A percentile compares a stretch with the other conserved stretches of the same genome.
Evolutionary conservation across 1,140 invertebrate species (phyloP).

Genomic region (Caenorhabditis latens): DNA sequence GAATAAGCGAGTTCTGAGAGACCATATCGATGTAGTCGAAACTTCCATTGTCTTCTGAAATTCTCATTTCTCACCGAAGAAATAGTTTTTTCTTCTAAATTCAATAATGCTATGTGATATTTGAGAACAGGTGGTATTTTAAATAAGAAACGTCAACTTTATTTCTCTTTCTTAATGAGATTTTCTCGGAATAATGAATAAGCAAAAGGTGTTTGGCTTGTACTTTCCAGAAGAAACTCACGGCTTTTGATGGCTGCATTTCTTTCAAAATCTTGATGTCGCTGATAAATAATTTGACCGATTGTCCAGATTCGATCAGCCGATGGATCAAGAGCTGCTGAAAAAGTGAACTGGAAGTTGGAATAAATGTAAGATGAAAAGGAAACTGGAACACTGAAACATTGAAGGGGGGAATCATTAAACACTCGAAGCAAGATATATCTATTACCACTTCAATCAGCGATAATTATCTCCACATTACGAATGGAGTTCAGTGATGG

Average conservation of each 20-base stretch:
- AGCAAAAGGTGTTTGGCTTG: background rate
- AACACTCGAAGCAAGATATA: too few relatives aligned
- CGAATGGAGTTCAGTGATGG: too few relatives aligned
- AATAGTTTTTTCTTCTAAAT: background rate
- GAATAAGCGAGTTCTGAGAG: background rate
- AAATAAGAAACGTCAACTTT: background rate
- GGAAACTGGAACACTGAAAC: background rate
- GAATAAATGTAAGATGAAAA: background rate
- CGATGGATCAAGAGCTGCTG: conserved; percentile 13
- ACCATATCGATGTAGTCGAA: conserved; percentile 44
- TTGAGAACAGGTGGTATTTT: background rate
- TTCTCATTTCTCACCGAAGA: background rate
- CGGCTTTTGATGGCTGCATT: conserved; percentile 4
- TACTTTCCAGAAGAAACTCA: background rate
- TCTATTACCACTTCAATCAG: too few relatives aligned
- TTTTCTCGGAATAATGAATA: background rate
- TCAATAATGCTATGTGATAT: background rate
- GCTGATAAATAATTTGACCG: conserved; percentile 17
- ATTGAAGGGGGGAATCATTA: too few relatives aligned
- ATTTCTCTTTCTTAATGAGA: background rate
- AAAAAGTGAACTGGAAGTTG: background rate
- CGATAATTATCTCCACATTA: too few relatives aligned
- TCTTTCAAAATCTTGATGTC: conserved; percentile 21
- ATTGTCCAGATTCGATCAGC: conserved; percentile 46
- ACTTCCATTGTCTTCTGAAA: conserved; percentile 53